phyloP scores from a whole-genome alignment of 1,140 invertebrate genomes.

The Drosophila pseudoobscura region DNA sequence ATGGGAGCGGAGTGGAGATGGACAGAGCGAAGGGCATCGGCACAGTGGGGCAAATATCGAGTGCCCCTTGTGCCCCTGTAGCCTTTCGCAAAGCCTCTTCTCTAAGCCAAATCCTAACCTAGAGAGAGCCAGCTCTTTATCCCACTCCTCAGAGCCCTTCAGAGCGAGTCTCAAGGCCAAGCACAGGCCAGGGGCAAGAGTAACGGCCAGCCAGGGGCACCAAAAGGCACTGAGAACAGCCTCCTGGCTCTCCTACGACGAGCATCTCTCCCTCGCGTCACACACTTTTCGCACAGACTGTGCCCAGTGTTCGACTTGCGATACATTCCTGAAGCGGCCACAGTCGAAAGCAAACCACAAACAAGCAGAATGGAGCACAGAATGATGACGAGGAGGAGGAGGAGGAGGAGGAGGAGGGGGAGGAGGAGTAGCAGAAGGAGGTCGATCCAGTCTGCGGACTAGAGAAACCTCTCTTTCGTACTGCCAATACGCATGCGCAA shows the following conservation, averaged over 20 bases:
- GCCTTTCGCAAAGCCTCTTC: too few species aligned
- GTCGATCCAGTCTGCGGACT: too few species aligned
- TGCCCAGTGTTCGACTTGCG: slow-evolving; percentile 35
- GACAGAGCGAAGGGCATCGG: neutral
- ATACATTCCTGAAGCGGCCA: slow-evolving; percentile 46
- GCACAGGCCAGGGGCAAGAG: too few species aligned
- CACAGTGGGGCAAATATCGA: slow-evolving; percentile 50
- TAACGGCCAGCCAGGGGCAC: too few species aligned
- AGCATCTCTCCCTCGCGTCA: too few species aligned
- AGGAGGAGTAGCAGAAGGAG: neutral
- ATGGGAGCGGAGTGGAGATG: neutral
- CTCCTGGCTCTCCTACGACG: neutral
- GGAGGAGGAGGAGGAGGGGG: neutral
- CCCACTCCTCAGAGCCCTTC: too few species aligned
- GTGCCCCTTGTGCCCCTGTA: neutral
- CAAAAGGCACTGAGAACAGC: too few species aligned
- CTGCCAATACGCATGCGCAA: slow-evolving; percentile 77
- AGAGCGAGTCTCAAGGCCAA: too few species aligned
- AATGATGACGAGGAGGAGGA: neutral
- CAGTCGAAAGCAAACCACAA: slow-evolving; percentile 3
- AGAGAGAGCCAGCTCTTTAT: too few species aligned
- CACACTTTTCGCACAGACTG: slow-evolving; percentile 30
- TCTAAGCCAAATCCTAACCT: too few species aligned
- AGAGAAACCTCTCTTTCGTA: too few species aligned
- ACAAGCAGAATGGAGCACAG: slow-evolving; percentile 1